Evolutionary conservation across 1,140 invertebrate species (phyloP), one percentile per base, ranked within the genome.

Genomic region (Brachionus manjavacas): DNA sequence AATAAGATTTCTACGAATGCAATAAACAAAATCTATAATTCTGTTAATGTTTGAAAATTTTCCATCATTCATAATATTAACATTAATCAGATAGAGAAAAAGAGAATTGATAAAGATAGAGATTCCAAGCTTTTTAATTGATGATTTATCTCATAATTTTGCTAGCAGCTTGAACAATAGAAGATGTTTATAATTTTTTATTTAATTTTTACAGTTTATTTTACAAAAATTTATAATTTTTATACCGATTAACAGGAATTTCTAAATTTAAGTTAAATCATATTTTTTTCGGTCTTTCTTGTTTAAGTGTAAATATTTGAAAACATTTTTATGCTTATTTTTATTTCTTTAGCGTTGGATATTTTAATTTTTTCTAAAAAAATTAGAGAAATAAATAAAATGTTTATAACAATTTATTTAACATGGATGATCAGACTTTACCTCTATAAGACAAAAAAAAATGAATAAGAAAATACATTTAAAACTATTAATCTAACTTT

Each of bases 41-140:
- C n/a, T 72, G 68, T 72, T 72, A 72, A 72, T 72, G 68, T 72
- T 20, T 11, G 16, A 68, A 16, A 39, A 39, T 41, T 16, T 39
- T 41, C 68, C 1, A 72, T 35, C 12, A 72, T 20, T 39, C 68
- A 72, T 72, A 72, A 41, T 41, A 41, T 72, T 72, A 41, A 39
- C 68, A 72, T 72, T 72, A 72, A 72, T 35, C 39, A 39, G 68
- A 43, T 43, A 72, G 46, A 16, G 68, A 72, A 72, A 31, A 31
- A 31, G 31, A 70, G 66, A 70, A 70, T 70, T 70, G 14, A 31
- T n/a, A 4, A 70, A 70, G 11, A n/a, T n/a, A 66, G 31, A 70
- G 9, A 39, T 39, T 41, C 35, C 16, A 39, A 72, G 68, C 68
- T 16, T 72, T 72, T 46, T 16, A 72, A 41, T 39, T 41, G 68